phyloP scores from a whole-genome alignment of 2,888 invertebrate genomes.

The Spisula solida region DNA sequence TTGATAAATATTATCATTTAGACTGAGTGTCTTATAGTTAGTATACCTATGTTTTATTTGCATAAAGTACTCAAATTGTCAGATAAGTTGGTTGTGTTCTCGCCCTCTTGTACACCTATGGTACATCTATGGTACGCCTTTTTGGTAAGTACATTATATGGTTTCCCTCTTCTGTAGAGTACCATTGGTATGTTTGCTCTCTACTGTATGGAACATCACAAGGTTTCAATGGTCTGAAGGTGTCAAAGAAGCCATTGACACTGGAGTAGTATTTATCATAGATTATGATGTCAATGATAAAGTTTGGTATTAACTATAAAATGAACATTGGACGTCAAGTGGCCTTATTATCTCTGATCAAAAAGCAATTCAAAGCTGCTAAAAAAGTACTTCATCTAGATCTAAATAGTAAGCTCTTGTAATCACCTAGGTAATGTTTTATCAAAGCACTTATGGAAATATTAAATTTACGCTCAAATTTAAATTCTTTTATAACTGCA shows the following conservation, averaged over 20 bases:
- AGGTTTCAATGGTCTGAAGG: not conserved
- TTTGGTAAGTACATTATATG: too few species aligned
- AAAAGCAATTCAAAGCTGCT: not conserved
- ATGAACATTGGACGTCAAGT: conserved; percentile 1
- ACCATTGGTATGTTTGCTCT: not conserved
- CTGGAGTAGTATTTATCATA: not conserved
- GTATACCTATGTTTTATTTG: not conserved
- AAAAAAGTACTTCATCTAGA: not conserved
- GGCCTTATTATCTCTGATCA: conserved; percentile 1
- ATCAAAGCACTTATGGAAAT: too few species aligned
- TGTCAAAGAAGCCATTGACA: conserved; percentile 16
- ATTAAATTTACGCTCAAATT: too few species aligned
- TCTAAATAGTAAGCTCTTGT: not conserved
- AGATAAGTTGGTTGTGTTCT: not conserved
- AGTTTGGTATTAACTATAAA: not conserved
- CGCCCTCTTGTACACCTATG: too few species aligned
- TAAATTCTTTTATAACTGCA: too few species aligned
- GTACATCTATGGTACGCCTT: too few species aligned
- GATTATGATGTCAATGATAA: not conserved
- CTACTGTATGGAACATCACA: not conserved
- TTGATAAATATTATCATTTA: conserved; percentile 15
- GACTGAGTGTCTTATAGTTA: not conserved
- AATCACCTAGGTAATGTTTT: too few species aligned
- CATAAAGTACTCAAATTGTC: not conserved
- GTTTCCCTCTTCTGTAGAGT: too few species aligned